phyloP scores from a whole-genome alignment of 1,140 invertebrate genomes.

The Fopius arisanus region DNA sequence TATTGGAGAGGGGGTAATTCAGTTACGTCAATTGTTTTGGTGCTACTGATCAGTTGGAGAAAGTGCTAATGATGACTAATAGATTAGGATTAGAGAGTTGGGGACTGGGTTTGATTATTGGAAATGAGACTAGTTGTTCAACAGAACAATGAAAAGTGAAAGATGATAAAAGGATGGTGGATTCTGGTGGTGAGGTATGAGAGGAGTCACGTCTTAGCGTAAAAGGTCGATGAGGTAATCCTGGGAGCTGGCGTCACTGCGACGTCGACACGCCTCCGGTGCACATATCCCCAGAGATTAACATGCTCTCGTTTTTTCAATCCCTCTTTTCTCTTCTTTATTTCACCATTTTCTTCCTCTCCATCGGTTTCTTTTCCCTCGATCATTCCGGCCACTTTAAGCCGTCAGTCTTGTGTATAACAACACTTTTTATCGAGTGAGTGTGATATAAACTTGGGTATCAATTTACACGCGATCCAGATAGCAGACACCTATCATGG shows the following conservation, averaged over 20 bases:
- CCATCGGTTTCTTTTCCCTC: neutral
- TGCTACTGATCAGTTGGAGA: neutral
- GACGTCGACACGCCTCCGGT: conserved; percentile 32
- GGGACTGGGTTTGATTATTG: neutral
- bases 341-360: neutral
- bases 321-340: neutral
- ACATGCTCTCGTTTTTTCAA: neutral
- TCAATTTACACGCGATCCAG: neutral
- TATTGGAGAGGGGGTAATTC: too few species aligned
- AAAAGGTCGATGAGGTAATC: conserved; percentile 43
- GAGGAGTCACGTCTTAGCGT: conserved; percentile 15
- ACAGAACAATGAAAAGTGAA: conserved; percentile 11
- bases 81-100: neutral
- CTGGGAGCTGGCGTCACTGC: conserved; percentile 33
- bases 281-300: neutral
- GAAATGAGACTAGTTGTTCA: neutral
- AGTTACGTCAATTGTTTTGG: neutral
- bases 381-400: neutral
- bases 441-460: neutral
- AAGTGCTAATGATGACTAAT: neutral
- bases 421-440: neutral
- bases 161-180: neutral
- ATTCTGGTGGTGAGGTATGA: conserved; percentile 21
- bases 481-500: neutral
- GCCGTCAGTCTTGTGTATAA: neutral